A percentile compares a stretch with the other conserved stretches of the same genome.
phyloP scores from a whole-genome alignment of 2,797 vertebrate species.

The Meriones psammophilus region DNA sequence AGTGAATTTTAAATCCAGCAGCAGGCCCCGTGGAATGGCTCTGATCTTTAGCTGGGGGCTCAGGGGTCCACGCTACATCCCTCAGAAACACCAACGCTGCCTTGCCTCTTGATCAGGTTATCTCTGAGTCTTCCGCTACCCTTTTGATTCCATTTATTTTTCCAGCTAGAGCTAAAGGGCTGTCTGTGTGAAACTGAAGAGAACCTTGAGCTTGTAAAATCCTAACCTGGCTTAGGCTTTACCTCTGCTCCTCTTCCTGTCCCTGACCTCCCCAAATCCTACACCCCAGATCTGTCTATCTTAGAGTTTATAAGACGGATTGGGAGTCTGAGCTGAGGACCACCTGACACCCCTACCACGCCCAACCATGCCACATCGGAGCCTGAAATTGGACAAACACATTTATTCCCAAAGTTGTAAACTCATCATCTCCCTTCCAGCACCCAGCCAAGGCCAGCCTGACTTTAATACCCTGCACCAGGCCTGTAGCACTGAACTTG shows the following conservation, averaged over 20 bases:
- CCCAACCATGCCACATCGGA: conserved; percentile 1
- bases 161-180: background rate
- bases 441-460: background rate
- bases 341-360: background rate
- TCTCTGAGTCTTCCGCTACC: background rate
- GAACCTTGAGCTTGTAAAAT: background rate
- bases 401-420: conserved; percentile 72
- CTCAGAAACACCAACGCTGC: background rate
- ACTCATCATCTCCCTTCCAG: background rate
- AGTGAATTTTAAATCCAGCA: background rate
- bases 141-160: background rate
- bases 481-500: background rate
- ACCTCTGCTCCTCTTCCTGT: background rate
- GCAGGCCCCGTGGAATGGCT: too few species aligned
- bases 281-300: background rate
- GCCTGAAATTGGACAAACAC: background rate
- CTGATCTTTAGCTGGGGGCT: background rate
- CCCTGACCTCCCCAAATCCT: background rate
- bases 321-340: background rate
- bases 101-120: background rate
- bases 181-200: background rate
- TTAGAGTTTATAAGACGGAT: background rate
- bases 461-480: background rate
- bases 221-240: background rate
- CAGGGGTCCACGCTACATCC: background rate